phyloP scores from a whole-genome alignment of 1,140 invertebrate genomes.

The Dryas iulia region DNA sequence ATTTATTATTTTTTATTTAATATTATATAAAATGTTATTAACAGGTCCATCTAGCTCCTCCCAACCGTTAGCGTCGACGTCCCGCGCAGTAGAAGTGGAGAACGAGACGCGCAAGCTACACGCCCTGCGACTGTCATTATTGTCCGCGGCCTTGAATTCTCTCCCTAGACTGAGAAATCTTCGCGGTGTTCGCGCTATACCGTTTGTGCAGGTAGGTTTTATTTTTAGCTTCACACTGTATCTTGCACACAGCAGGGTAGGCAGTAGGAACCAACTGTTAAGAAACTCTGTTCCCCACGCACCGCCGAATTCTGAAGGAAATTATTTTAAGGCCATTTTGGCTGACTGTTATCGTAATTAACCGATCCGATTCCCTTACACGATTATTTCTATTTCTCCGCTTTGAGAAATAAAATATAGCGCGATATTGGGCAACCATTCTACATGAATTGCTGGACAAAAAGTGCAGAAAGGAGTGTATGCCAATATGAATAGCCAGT shows the following conservation, averaged over 20 bases:
- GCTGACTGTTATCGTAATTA: too few species aligned
- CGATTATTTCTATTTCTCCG: too few species aligned
- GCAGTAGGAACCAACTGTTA: too few species aligned
- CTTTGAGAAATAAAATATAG: too few species aligned
- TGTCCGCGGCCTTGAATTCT: slow-evolving; percentile 83
- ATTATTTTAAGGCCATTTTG: neutral
- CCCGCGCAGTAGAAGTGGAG: slow-evolving; percentile 60
- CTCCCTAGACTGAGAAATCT: slow-evolving; percentile 82
- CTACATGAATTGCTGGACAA: too few species aligned
- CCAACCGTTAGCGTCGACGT: slow-evolving; percentile 57
- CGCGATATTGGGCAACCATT: too few species aligned
- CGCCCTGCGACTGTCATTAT: slow-evolving; percentile 83
- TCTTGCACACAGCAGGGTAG: too few species aligned
- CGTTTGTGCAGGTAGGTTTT: slow-evolving; percentile 73
- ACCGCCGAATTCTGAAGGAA: too few species aligned
- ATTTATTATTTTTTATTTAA: neutral
- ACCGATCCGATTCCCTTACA: too few species aligned
- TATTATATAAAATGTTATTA: slow-evolving; percentile 19
- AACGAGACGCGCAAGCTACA: slow-evolving; percentile 80
- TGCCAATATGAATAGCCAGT: neutral
- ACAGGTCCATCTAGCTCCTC: slow-evolving; percentile 64
- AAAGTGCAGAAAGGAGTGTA: neutral
- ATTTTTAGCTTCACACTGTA: too few species aligned
- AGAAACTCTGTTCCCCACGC: too few species aligned
- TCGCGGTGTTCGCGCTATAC: slow-evolving; percentile 91